Evolutionary conservation across 2,113 vertebrate species (phyloP), one percentile per base, ranked within the genome.

Genomic region (Chaetops frenatus): DNA sequence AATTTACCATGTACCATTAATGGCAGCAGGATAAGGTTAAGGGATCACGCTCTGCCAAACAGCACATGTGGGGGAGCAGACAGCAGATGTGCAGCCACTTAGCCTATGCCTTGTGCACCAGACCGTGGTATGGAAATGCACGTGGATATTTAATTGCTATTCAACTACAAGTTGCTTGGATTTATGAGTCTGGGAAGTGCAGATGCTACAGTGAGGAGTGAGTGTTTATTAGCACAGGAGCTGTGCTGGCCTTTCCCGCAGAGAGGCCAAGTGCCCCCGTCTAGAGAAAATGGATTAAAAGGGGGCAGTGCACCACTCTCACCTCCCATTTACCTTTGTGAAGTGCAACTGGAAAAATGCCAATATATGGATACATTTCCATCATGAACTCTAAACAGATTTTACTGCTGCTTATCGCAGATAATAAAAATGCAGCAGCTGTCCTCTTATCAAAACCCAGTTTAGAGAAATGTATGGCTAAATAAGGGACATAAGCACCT

Each of bases 131-230:
- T 82, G 87, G 84, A 96, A 90, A 85, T 31, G 51, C 12, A n/a
- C 38, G 58, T 38, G 78, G 84, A 82, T 95, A 86, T 94, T 97
- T 95, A 87, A 94, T 92, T 93, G 95, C 77, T 82, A 86, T 85
- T 95, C 89, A 86, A 9, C 85, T 94, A 73, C 74, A 47, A 80
- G 85, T 88, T 94, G 66, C 90, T 87, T 92, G 93, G 91, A 95
- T 96, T 94, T 89, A 91, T 73, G 91, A 86, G 90, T 82, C 94
- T 95, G 89, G 81, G 58, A 91, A 86, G 81, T 7, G 0, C 94
- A 88, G 66, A 80, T 70, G 76, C 82, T 88, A 81, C 94, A 65
- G 53, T 76, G 81, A 97, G 91, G 92, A 94, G 87, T 42, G 66
- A 90, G 74, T 87, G 82, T 92, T 94, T 92, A 85, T 91, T 90